Evolutionary conservation across 2,888 invertebrate genomes (phyloP), one percentile per base, ranked within the genome.

Genomic region (Phoenoteleia sp.): DNA sequence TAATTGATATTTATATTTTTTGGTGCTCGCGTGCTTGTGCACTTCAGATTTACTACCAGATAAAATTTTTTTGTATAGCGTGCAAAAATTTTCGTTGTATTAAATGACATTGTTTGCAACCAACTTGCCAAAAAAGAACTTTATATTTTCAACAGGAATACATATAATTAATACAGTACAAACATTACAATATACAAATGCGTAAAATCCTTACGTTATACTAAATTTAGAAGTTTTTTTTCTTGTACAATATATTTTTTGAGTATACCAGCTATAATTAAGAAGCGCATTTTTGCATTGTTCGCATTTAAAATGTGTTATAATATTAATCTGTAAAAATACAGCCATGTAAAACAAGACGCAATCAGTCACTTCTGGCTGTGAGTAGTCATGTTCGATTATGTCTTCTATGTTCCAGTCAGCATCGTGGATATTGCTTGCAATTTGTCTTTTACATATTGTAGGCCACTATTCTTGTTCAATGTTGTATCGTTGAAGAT

Each of bases 391-490:
- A 17, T 36, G 36, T 36, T 60, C 39, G 2, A 60, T 33, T 3
- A 60, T 21, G 11, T 60, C 60, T 21, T 60, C 60, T 19, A 60
- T 36, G 21, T 39, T 39, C 60, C 60, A 60, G 36, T 60, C 60
- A 13, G 21, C 36, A 39, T 60, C 36, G 7, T 60, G 19, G 19
- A 60, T 60, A 21, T 36, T 19, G 3, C 36, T 60, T 60, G 19
- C 4, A 60, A 36, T 33, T 17, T 29, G 0, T 56, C 33, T 33
- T 56, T 56, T 19, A 56, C 29, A 29, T 56, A 56, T 56, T 56
- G 56, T 29, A 56, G 29, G 6, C 33, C 33, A 3, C 9, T 27
- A 15, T 56, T 17, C 27, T 29, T 29, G 15, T 29, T 56, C 7
- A 6, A 1, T 9, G 56, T 15, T 2, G 56, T 29, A 56, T 29